Evolutionary conservation across 2,888 invertebrate species (phyloP).

Genomic region (Parapristionchus giblindavisi): DNA sequence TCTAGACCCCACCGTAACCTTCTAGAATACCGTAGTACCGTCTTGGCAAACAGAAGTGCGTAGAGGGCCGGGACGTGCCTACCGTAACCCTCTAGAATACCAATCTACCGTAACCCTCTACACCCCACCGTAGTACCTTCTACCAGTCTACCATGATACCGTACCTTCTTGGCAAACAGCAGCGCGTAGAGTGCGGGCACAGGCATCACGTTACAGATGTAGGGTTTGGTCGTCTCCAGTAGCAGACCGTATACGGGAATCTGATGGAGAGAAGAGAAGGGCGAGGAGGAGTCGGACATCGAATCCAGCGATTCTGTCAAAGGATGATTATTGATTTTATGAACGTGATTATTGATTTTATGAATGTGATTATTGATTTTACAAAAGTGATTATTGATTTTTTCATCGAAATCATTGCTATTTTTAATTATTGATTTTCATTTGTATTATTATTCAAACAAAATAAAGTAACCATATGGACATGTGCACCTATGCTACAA

Average conservation of each 20-base stretch:
- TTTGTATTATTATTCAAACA: no score
- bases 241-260: conserved; percentile 60
- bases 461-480: no score
- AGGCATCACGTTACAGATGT: conserved; percentile 57
- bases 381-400: neutral
- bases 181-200: conserved; percentile 49
- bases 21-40: no score
- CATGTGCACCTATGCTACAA: no score
- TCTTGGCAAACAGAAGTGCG: no score
- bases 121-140: no score
- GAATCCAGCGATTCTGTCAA: conserved; percentile 51
- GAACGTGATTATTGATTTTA: neutral
- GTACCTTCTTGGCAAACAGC: conserved; percentile 54
- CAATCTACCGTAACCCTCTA: no score
- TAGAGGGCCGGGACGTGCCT: no score
- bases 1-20: no score
- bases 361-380: neutral
- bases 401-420: neutral
- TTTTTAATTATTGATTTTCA: no score
- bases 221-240: conserved; percentile 65
- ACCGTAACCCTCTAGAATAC: no score
- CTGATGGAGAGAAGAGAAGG: conserved; percentile 51
- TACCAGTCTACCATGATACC: no score
- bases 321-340: neutral
- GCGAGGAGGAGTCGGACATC: conserved; percentile 41